Evolutionary conservation across 2,888 invertebrate species (phyloP), one percentile per base, ranked within the genome.

Genomic region (Agrotis ipsilon): DNA sequence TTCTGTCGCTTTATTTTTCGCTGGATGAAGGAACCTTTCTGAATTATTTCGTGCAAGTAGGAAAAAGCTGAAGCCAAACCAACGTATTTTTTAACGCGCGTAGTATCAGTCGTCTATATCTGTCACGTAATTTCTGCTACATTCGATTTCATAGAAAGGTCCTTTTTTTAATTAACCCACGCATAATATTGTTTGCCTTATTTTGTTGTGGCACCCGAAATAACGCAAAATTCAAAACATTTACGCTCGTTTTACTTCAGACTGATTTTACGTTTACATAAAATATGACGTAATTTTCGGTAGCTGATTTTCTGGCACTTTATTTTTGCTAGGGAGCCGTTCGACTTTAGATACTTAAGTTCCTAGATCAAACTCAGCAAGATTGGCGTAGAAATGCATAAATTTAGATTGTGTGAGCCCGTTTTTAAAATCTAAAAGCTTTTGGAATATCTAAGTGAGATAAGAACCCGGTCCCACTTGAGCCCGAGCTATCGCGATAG

Each of bases 381-480:
- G 84, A 85, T 84, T 86, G 85, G 78, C 85, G 78, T 78, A 83
- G 85, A 86, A 85, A 83, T 81, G 84, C 86, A 89, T 89, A 87
- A 80, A 87, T 88, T 88, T 80, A 84, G 86, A 87, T 87, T 82
- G 65, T 83, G 63, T 43, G 59, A 77, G 77, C 57, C 72, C 77
- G 80, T 85, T 80, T 84, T 83, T 74, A 63, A 81, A 84, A 78
- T 78, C 78, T 84, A 80, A 84, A 84, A 81, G 78, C 85, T 78
- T 81, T 82, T 71, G 66, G 79, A 81, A 79, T 81, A 83, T 79
- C 79, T 78, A 59, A 78, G 68, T 46, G 75, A 78, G 83, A 84
- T 81, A 84, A 82, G 72, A 70, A 66, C 68, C 52, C 59, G 59
- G 60, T 70, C 21, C 68, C 27, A 75, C 70, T 78, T 68, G 78